These are phyloP conservation scores for Pollenia angustigena DNA, from an alignment of 2,888 invertebrate genomes.

Conservation along the genomic window DNA sequence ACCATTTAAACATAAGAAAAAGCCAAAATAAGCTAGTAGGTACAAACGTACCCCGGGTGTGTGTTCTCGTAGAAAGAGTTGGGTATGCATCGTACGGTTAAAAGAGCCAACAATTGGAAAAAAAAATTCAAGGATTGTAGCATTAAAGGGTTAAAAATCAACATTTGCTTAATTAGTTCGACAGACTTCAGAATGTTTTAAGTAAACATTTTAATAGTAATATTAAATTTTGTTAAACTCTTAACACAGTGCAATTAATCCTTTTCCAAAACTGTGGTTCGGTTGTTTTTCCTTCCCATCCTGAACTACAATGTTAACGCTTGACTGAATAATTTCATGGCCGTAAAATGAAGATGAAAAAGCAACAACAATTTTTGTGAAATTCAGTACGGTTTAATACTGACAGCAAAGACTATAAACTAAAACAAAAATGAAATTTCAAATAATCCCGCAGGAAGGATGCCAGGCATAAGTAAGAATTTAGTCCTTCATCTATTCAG, in stretches of 20 bases:
- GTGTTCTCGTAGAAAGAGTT: too few relatives aligned
- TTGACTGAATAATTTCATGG: conserved; percentile 45
- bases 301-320: not conserved
- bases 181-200: too few relatives aligned
- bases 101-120: too few relatives aligned
- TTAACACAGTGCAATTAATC: conserved; percentile 14
- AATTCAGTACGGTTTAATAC: not conserved
- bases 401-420: conserved; percentile 12
- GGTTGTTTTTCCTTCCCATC: not conserved
- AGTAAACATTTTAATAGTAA: not conserved
- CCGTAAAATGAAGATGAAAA: not conserved
- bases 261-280: not conserved
- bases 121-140: too few relatives aligned
- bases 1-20: too few relatives aligned
- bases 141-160: too few relatives aligned
- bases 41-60: too few relatives aligned
- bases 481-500: conserved; percentile 10
- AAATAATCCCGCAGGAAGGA: conserved; percentile 46
- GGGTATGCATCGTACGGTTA: too few relatives aligned
- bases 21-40: too few relatives aligned
- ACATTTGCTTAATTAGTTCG: too few relatives aligned
- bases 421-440: conserved; percentile 27
- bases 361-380: conserved; percentile 1
- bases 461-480: not conserved
- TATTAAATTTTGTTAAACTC: not conserved